Evolutionary conservation across 2,797 vertebrate species (phyloP), one percentile per base, ranked within the genome.

Genomic region (Manis pentadactyla): DNA sequence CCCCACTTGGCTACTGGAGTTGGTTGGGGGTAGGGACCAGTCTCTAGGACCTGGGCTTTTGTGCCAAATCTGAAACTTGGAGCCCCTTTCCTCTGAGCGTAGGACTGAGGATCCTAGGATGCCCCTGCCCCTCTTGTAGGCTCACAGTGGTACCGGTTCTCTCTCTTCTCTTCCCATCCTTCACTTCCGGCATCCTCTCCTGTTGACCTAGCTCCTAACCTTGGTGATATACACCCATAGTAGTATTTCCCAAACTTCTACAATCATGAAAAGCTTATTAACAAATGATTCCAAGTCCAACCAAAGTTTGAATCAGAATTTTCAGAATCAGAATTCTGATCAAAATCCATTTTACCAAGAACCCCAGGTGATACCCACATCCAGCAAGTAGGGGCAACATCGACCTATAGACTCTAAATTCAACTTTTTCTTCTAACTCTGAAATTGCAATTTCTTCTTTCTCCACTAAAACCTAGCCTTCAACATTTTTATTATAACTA

Each of bases 241-340:
- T 19, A 29, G 17, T n/a, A 23, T 29, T 59, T 51, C 68, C 53
- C 39, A 87, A 55, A 75, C 7, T 55, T 92, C 59, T 81, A 31
- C 8, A 46, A 84, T 46, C 69, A 61, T 0, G 0, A 73, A 34
- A 31, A 64, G 1, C 29, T 90, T 69, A 68, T 46, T 85, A 59
- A 53, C 73, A 68, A 94, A 82, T 27, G 15, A 69, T 19, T 88
- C 25, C 21, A 57, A 55, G 27, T 19, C 49, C 29, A 63, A 3
- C 2, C 46, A 79, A 34, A 90, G 19, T 64, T 91, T 51, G 75
- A 82, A 66, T 59, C 59, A 27, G 23, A 94, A 75, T 95, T 86
- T 53, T 39, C 42, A 90, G 77, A 91, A 55, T 39, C 10, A 91
- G 42, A 88, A 79, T 75, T 34, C 18, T 53, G 57, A 39, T 51